Conservation (phyloP, 2,797 vertebrate genomes). For the Sebastes oblongus region DNA sequence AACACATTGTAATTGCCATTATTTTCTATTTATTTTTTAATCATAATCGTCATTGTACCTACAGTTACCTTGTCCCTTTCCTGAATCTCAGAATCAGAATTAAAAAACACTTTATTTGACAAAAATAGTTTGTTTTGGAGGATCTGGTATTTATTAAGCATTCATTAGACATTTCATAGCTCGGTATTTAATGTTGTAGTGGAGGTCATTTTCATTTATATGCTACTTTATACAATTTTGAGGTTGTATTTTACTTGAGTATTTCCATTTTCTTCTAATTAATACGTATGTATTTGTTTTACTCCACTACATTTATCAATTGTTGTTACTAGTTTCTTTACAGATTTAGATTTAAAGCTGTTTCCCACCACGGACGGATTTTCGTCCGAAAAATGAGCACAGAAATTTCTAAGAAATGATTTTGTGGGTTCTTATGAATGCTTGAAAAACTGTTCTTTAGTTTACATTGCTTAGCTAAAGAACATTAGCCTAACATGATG, state of each 20-base stretch:
- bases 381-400: too few species aligned
- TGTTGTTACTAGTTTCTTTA: not conserved
- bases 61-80: slow-evolving; percentile 69
- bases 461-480: too few species aligned
- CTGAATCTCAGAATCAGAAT: slow-evolving; percentile 57
- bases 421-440: too few species aligned
- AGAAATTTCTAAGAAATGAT: too few species aligned
- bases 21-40: slow-evolving; percentile 80
- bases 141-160: not conserved
- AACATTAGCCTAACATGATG: too few species aligned
- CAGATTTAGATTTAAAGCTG: not conserved
- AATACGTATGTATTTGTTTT: not conserved
- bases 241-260: not conserved
- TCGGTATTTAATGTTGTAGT: not conserved
- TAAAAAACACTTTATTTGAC: slow-evolving; percentile 70
- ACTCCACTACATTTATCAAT: not conserved
- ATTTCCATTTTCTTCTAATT: not conserved
- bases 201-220: not conserved
- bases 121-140: not conserved
- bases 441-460: too few species aligned
- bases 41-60: slow-evolving; percentile 70
- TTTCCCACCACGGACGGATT: too few species aligned
- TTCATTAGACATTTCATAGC: not conserved
- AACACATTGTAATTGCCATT: slow-evolving; percentile 80
- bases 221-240: not conserved